Conservation (phyloP, 1,140 invertebrate species). For the Zaprionus kolodkinae region DNA sequence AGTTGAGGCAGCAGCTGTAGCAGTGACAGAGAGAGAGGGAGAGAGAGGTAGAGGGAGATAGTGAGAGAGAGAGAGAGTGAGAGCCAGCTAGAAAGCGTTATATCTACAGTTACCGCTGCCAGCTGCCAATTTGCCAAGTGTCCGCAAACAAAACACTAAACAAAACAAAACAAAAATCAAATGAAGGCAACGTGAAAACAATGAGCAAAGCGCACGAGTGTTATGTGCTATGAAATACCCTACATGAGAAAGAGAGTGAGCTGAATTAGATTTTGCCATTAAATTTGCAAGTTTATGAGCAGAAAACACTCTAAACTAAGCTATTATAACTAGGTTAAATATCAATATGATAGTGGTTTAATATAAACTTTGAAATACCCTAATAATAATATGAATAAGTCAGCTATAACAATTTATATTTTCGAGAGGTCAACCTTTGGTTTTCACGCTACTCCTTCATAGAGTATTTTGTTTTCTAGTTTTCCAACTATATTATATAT, state of each 20-base stretch:
- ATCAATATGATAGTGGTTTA: background rate
- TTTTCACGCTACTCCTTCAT: no score
- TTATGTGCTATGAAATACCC: conserved; percentile 18
- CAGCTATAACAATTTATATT: no score
- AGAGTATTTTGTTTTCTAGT: no score
- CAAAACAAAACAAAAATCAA: conserved; percentile 49
- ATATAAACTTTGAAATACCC: background rate
- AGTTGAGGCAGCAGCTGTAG: background rate
- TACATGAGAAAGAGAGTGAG: no score
- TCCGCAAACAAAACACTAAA: conserved; percentile 69
- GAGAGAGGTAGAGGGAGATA: background rate
- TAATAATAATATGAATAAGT: no score
- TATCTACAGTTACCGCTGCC: conserved; percentile 36
- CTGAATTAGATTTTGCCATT: no score
- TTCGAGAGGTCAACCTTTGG: no score
- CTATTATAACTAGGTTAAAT: no score
- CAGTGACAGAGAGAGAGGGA: background rate
- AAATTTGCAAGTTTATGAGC: background rate
- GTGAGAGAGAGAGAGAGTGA: background rate
- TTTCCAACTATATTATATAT: no score
- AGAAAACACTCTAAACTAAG: background rate
- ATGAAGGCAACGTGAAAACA: conserved; percentile 16
- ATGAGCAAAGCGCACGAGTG: background rate
- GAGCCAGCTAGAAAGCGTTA: background rate
- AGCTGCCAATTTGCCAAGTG: conserved; percentile 77